These are phyloP conservation scores for Ditula angustiorana DNA, from an alignment of 2,888 invertebrate genomes.

Conservation along the genomic window DNA sequence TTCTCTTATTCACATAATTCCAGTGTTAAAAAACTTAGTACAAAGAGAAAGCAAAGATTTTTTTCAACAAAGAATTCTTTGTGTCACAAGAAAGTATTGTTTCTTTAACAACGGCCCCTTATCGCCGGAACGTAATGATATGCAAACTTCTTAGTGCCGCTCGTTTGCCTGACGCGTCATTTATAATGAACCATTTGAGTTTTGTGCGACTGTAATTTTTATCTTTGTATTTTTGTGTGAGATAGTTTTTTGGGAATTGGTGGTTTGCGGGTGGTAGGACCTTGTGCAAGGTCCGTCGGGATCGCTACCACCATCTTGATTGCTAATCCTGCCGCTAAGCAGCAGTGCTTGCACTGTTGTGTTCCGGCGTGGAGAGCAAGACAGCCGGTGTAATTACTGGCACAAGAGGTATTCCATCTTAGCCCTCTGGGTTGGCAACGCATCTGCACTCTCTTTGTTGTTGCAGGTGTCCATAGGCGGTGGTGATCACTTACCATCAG, in stretches of 20 bases:
- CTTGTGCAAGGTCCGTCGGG: no score
- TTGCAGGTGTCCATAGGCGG: no score
- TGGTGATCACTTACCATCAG: no score
- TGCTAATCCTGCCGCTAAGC: no score
- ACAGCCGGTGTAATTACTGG: no score
- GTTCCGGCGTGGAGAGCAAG: no score
- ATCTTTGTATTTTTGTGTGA: conserved; percentile 5
- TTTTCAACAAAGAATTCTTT: conserved; percentile 31
- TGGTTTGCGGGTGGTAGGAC: no score
- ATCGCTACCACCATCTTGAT: no score
- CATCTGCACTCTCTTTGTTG: no score
- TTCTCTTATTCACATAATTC: not conserved
- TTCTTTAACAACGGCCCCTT: conserved; percentile 46
- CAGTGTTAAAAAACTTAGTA: not conserved
- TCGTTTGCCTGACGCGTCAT: conserved; percentile 41
- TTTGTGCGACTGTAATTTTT: conserved; percentile 8
- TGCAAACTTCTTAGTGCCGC: conserved; percentile 53
- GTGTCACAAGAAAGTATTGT: conserved; percentile 44
- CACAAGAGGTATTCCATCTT: no score
- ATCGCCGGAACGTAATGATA: conserved; percentile 57
- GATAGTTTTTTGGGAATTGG: conserved; percentile 11
- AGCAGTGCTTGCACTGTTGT: no score
- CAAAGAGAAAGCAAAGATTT: conserved; percentile 16
- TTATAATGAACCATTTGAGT: conserved; percentile 35
- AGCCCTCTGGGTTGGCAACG: no score